Evolutionary conservation across 2,888 invertebrate species (phyloP), one percentile per base, ranked within the genome.

Genomic region (Noctua comes): DNA sequence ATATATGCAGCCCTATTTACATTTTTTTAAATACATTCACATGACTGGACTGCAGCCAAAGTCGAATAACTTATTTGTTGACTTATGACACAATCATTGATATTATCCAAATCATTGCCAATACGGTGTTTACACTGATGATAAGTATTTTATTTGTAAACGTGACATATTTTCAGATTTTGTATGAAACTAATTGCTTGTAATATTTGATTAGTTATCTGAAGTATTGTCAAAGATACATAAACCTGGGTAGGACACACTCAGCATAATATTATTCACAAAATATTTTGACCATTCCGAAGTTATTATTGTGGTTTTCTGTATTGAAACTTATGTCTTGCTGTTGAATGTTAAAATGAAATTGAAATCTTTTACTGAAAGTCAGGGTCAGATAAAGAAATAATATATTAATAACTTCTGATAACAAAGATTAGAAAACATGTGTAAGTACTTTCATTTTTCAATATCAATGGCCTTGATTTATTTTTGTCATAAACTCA

Each of bases 11-110:
- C 31, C 51, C 13, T 64, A 80, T 76, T 80, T 40, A 68, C 54
- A 68, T 79, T 74, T 68, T 57, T 43, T 73, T 18, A 27, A 59
- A 73, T 24, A 40, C 51, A 74, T 68, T 68, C 48, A 68, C 68
- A 70, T 80, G 72, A 70, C 80, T 80, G 72, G 76, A 76, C 40
- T 54, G 16, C 31, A 80, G 80, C 84, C 83, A 83, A 84, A 73
- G 69, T 72, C 8, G 27, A 73, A 8, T 43, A 62, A 73, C 69
- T 62, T 73, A 65, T 71, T 71, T 57, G 57, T 79, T 79, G 54
- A 64, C 54, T 70, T n/a, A 73, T 68, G 21, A 70, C 51, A 69
- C 43, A 27, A 78, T 48, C 66, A 57, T n/a, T 40, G 16, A 40
- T 54, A 36, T 59, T 73, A 24, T 70, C 13, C 21, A 54, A 66